A percentile compares a stretch with the other conserved stretches of the same genome.
phyloP scores from a whole-genome alignment of 1,140 invertebrate species.

The Sycophaga agraensis region DNA sequence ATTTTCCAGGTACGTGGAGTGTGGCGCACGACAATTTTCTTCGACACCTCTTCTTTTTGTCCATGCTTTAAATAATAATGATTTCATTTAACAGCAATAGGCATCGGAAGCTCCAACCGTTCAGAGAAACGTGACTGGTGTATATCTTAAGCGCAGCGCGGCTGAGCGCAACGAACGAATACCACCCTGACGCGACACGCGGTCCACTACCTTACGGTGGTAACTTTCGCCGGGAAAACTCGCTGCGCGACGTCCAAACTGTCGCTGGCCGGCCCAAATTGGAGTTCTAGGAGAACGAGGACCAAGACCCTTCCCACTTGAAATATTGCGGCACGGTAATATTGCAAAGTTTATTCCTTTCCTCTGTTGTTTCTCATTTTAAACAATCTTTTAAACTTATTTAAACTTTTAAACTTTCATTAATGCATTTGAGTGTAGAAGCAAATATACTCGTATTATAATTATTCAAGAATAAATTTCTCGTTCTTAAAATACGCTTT shows the following conservation, averaged over 20 bases:
- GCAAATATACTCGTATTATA: too few species aligned
- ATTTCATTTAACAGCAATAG: constrained; percentile 67
- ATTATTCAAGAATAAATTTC: neutral
- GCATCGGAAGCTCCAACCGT: constrained; percentile 91
- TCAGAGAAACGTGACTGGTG: constrained; percentile 87
- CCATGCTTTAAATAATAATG: too few species aligned
- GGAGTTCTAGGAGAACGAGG: constrained; percentile 41
- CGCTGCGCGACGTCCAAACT: constrained; percentile 40
- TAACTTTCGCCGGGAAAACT: constrained; percentile 39
- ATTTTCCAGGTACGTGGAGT: constrained; percentile 69
- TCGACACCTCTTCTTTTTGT: too few species aligned
- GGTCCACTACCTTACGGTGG: constrained; percentile 39
- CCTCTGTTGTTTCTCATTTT: neutral
- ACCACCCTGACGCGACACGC: constrained; percentile 54
- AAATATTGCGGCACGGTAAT: constrained; percentile 20
- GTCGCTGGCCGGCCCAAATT: constrained; percentile 38
- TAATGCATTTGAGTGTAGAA: too few species aligned
- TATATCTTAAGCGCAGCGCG: constrained; percentile 57
- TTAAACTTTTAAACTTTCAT: too few species aligned
- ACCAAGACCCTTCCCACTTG: constrained; percentile 49
- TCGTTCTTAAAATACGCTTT: neutral
- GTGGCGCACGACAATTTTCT: too few species aligned
- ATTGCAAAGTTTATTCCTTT: too few species aligned
- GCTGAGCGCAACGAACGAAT: constrained; percentile 53
- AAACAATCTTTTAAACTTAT: neutral